phyloP scores from a whole-genome alignment of 2,797 vertebrate species.

The Poeciliopsis paucimaculata region DNA sequence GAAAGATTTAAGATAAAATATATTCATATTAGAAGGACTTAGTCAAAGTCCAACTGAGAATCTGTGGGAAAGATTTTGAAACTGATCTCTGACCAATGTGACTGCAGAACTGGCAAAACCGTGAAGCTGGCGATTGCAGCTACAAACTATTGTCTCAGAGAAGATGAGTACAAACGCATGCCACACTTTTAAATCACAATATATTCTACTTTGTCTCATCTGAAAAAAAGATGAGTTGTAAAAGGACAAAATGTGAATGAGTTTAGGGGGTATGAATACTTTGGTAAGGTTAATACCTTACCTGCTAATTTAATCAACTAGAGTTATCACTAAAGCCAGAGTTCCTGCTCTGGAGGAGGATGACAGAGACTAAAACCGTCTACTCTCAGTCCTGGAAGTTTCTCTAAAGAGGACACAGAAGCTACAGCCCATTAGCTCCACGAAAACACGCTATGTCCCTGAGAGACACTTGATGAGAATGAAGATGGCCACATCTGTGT shows the following conservation, averaged over 20 bases:
- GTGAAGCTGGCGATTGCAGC: background rate
- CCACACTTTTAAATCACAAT: background rate
- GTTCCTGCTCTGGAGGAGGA: slow-evolving; percentile 32
- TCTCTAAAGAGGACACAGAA: slow-evolving; percentile 45
- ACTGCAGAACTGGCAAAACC: background rate
- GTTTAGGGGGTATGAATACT: background rate
- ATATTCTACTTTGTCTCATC: background rate
- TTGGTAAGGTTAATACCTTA: slow-evolving; percentile 1
- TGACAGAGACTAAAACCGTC: slow-evolving; percentile 41
- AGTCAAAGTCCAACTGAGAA: background rate
- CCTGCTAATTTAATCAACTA: slow-evolving; percentile 44
- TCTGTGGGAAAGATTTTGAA: background rate
- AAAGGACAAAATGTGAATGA: background rate
- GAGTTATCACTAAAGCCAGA: slow-evolving; percentile 21
- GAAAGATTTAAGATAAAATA: background rate
- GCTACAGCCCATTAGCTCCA: slow-evolving; percentile 57
- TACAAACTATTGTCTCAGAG: background rate
- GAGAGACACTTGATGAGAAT: slow-evolving; percentile 71
- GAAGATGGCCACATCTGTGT: slow-evolving; percentile 67
- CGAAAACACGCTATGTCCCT: slow-evolving; percentile 64
- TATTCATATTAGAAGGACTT: background rate
- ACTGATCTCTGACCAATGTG: background rate
- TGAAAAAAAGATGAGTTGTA: background rate
- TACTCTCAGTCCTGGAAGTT: slow-evolving; percentile 46
- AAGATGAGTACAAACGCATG: background rate